Percentiles rank a stretch among this genome's conserved stretches.
Evolutionary conservation across 1,140 invertebrate genomes (phyloP).

Genomic region (Drosophila nigromelanica): DNA sequence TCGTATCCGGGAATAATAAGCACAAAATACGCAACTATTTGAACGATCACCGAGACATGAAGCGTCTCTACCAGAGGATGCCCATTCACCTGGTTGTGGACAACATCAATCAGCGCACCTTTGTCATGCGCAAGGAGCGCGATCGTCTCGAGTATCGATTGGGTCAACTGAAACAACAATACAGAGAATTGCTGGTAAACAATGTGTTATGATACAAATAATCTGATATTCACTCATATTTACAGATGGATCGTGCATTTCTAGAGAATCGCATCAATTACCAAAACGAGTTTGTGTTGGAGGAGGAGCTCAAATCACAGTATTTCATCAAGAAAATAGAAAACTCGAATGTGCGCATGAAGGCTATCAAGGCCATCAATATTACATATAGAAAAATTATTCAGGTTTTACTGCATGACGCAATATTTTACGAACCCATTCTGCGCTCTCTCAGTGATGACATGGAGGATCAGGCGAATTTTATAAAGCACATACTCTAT

Average conservation of each 20-base stretch:
- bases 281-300: slow-evolving; percentile 69
- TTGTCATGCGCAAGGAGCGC: slow-evolving; percentile 76
- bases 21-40: slow-evolving; percentile 68
- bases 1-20: slow-evolving; percentile 59
- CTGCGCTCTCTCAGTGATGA: slow-evolving; percentile 65
- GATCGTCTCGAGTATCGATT: slow-evolving; percentile 66
- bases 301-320: slow-evolving; percentile 62
- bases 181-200: slow-evolving; percentile 52
- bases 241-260: slow-evolving; percentile 46
- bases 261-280: slow-evolving; percentile 74
- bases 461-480: slow-evolving; percentile 77
- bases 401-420: slow-evolving; percentile 65
- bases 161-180: slow-evolving; percentile 54
- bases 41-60: slow-evolving; percentile 71
- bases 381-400: slow-evolving; percentile 73
- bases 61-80: slow-evolving; percentile 76
- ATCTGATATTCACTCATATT: not conserved
- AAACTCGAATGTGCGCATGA: slow-evolving; percentile 75
- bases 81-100: slow-evolving; percentile 74
- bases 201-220: not conserved
- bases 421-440: slow-evolving; percentile 80
- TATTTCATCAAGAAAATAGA: slow-evolving; percentile 70
- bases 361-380: slow-evolving; percentile 75
- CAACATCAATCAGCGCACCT: slow-evolving; percentile 80
- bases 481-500: slow-evolving; percentile 74